Conservation (phyloP, 2,888 invertebrate species). For the Drosophila macrospina region DNA sequence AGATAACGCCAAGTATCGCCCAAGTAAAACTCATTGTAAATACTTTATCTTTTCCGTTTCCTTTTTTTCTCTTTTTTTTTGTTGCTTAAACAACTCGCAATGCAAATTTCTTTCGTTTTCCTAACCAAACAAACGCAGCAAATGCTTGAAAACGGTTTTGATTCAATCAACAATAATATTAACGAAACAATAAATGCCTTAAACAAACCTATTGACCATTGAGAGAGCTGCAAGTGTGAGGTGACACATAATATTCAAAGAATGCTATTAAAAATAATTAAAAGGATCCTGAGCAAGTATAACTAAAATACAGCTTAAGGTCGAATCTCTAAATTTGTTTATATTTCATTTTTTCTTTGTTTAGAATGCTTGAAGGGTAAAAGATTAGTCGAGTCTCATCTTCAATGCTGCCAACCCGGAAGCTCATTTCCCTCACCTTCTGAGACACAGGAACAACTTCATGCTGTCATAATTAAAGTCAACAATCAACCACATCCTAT, state of each 20-base stretch:
- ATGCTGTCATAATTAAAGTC: neutral
- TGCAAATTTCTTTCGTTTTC: conserved; percentile 8
- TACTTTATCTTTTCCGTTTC: conserved; percentile 12
- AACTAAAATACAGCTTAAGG: neutral
- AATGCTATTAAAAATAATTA: too few relatives aligned
- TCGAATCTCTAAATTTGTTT: too few relatives aligned
- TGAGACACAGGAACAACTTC: too few relatives aligned
- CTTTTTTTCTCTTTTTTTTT: too few relatives aligned
- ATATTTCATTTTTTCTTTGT: too few relatives aligned
- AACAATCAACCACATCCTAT: too few relatives aligned
- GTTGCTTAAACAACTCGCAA: neutral
- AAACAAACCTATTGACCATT: conserved; percentile 1
- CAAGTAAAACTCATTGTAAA: conserved; percentile 73
- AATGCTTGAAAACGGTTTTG: conserved; percentile 49
- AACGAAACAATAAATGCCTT: conserved; percentile 24
- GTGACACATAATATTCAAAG: too few relatives aligned
- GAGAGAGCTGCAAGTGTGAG: neutral
- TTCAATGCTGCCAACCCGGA: neutral
- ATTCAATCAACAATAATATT: conserved; percentile 69
- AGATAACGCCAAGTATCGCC: conserved; percentile 71
- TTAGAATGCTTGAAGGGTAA: too few relatives aligned
- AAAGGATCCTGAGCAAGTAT: too few relatives aligned
- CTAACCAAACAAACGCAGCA: conserved; percentile 34
- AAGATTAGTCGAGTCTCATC: neutral
- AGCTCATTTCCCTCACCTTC: neutral